Conservation (phyloP, 2,888 invertebrate species). For the Urechis unicinctus region DNA sequence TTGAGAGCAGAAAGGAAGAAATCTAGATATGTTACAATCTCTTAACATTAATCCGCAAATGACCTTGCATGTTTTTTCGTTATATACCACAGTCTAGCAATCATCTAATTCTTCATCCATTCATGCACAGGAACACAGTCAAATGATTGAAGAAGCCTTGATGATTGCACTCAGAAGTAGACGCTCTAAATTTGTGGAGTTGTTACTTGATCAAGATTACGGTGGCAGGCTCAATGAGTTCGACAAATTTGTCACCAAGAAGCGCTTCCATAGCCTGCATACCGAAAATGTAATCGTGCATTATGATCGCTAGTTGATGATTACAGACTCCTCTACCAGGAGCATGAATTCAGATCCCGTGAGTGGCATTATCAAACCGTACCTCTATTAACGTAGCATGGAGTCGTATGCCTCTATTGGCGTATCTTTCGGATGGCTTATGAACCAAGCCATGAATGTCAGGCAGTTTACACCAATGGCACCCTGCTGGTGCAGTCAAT, state of each 20-base stretch:
- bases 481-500: too few species aligned
- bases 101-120: background rate
- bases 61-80: background rate
- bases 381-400: too few species aligned
- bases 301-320: slow-evolving; percentile 8
- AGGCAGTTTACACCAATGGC: too few species aligned
- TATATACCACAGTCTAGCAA: background rate
- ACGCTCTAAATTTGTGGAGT: slow-evolving; percentile 6
- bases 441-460: too few species aligned
- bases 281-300: background rate
- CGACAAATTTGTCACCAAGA: slow-evolving; percentile 6
- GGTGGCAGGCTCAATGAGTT: slow-evolving; percentile 10
- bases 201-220: slow-evolving; percentile 12
- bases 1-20: slow-evolving; percentile 7
- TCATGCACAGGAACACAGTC: background rate
- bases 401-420: background rate
- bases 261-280: slow-evolving; percentile 3
- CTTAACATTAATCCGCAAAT: too few species aligned
- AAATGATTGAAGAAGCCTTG: slow-evolving; percentile 6
- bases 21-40: slow-evolving; percentile 3
- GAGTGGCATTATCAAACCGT: background rate
- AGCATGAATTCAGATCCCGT: slow-evolving; percentile 6
- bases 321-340: slow-evolving; percentile 15
- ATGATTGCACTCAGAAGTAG: slow-evolving; percentile 9
- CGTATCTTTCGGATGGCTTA: background rate